Base-by-base conservation (phyloP, 2,888 invertebrate genomes). In the Agrochola macilenta region DNA sequence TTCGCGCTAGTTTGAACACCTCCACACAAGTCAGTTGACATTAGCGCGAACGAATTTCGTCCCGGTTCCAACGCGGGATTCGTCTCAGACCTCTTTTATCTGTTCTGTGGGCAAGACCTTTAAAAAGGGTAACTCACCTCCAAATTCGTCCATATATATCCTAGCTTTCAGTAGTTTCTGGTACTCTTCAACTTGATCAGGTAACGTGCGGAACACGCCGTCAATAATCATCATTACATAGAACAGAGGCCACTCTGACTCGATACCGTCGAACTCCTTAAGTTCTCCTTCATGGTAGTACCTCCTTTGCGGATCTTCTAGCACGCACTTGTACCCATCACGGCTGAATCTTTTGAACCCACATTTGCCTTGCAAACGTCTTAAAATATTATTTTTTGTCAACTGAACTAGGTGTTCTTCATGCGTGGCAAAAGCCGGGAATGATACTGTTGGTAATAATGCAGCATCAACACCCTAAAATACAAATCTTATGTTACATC, bases 181-280 rank as follows among this genome's bases (percentile, higher is more conserved):
- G 94, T 99, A 99, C 92, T 99, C 98, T 83, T 98, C 98, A n/a
- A 99, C 98, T 97, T 99, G 99, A 73, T 99, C 98, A 5, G 98
- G 98, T 84, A 98, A 96, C 30, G 98, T 98, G 90, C 98, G 98
- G 92, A 99, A 99, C 69, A 99, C 98, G 17, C 99, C 99, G 93
- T 99, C 99, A 87, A 99, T 99, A 69, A 99, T 98, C 98, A 99
- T 98, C 93, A 98, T 98, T 64, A 99, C 98, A 92, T 98, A 99
- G 95, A 99, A 99, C 70, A 99, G 94, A 0, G 99, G 99, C 99
- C 99, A 99, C 94, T 99, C 99, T 86, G 99, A 99, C 96, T 99
- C 99, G 23, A 99, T 97, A 64, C 98, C 98, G 91, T 99, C 99
- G 95, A 99, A 99, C 91, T 99, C 98, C 94, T 99, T 99, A 4